Percentiles rank a stretch among this genome's conserved stretches.
These are phyloP conservation scores for Suillia variegata DNA, from an alignment of 2,888 invertebrate species.

Conservation along the genomic window DNA sequence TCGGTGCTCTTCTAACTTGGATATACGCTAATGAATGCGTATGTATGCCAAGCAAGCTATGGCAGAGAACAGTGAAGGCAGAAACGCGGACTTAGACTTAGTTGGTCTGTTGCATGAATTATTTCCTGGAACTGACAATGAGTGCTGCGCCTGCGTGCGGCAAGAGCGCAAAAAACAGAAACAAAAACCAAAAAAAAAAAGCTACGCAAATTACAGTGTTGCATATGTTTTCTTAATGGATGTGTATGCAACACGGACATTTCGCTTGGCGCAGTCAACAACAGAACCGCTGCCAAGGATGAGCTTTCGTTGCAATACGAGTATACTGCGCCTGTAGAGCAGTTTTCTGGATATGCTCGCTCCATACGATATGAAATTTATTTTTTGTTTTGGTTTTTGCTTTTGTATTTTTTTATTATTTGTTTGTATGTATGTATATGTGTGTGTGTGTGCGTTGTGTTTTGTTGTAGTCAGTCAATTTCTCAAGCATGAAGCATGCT, in stretches of 20 bases:
- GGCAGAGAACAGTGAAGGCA: too few species aligned
- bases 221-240: background rate
- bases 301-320: background rate
- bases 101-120: background rate
- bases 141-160: slow-evolving; percentile 33
- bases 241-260: background rate
- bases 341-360: too few species aligned
- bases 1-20: too few species aligned
- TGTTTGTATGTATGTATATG: background rate
- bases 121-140: slow-evolving; percentile 33
- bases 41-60: background rate
- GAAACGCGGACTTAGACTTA: too few species aligned
- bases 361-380: too few species aligned
- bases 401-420: too few species aligned
- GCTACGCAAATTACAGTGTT: background rate
- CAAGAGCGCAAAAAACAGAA: background rate
- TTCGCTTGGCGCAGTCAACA: background rate
- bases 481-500: background rate
- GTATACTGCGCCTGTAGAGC: too few species aligned
- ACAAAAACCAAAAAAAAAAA: background rate
- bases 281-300: background rate
- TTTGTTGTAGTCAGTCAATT: background rate
- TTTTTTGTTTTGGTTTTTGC: too few species aligned
- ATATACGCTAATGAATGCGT: too few species aligned
- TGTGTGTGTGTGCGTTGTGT: background rate